These are phyloP conservation scores for Caenorhabditis japonica DNA, from an alignment of 2,888 invertebrate genomes.

Conservation along the genomic window DNA sequence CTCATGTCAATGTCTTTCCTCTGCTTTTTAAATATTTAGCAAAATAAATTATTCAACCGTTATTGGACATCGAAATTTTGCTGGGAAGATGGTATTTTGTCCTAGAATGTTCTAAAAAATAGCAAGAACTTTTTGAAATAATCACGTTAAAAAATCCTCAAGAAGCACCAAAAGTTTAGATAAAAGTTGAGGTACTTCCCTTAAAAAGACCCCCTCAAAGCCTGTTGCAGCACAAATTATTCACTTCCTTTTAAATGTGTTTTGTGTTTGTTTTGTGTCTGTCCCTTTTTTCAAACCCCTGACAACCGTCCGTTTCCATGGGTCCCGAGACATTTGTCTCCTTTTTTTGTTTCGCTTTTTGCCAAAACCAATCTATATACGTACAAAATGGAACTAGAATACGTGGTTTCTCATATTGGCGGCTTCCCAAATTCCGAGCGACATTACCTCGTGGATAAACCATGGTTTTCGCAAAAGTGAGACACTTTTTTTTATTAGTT, in stretches of 20 bases:
- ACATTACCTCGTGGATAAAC: constrained; percentile 33
- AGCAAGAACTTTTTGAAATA: too few relatives aligned
- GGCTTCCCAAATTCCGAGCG: constrained; percentile 14
- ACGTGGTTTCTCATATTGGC: constrained; percentile 35
- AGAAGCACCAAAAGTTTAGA: too few relatives aligned
- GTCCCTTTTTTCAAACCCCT: constrained; percentile 7
- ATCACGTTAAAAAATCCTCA: too few relatives aligned
- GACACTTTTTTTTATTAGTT: constrained; percentile 6
- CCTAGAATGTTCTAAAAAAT: too few relatives aligned
- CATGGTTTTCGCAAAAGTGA: constrained; percentile 63
- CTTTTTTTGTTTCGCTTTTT: constrained; percentile 8
- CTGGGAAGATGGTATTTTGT: too few relatives aligned
- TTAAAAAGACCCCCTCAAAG: too few relatives aligned
- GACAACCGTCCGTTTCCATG: constrained; percentile 42
- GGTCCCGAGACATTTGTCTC: constrained; percentile 10
- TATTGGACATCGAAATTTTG: background rate
- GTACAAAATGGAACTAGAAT: constrained; percentile 38
- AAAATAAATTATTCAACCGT: background rate
- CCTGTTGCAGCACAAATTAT: too few relatives aligned
- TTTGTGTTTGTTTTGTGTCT: background rate
- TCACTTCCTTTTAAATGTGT: constrained; percentile 8
- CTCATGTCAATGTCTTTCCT: constrained; percentile 15
- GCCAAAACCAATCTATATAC: constrained; percentile 7
- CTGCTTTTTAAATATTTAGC: background rate
- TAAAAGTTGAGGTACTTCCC: too few relatives aligned